These are phyloP conservation scores for Idaea straminata DNA, from an alignment of 2,888 invertebrate species.

Conservation along the genomic window DNA sequence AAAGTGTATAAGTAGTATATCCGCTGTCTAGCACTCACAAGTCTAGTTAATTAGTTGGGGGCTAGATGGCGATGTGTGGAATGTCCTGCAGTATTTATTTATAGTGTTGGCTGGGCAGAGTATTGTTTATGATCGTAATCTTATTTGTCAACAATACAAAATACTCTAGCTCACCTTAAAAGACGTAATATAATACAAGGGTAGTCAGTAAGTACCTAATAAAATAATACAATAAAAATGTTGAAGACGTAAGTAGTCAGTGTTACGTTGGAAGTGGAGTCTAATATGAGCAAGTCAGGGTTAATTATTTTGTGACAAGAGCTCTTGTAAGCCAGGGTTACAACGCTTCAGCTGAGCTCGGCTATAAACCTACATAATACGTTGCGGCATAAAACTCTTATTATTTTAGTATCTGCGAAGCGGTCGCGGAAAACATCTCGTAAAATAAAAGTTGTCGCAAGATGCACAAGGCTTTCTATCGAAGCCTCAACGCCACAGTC, in stretches of 20 bases:
- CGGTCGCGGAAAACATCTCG: conserved; percentile 73
- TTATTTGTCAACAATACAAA: conserved; percentile 3
- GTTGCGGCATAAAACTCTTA: conserved; percentile 76
- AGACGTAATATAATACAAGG: background rate
- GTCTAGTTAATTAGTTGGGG: too few species aligned
- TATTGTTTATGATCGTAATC: background rate
- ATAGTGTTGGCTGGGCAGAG: background rate
- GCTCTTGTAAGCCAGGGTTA: conserved; percentile 74
- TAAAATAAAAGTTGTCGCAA: conserved; percentile 73
- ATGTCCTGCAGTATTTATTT: too few species aligned
- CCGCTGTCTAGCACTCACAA: too few species aligned
- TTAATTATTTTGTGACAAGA: conserved; percentile 78
- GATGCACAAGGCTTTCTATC: conserved; percentile 56
- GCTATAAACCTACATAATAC: conserved; percentile 75
- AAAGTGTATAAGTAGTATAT: too few species aligned
- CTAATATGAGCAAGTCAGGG: conserved; percentile 68
- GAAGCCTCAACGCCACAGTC: conserved; percentile 32
- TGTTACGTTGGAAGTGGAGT: conserved; percentile 51
- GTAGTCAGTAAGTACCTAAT: conserved; percentile 7
- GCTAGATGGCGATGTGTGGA: too few species aligned
- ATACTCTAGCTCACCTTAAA: background rate
- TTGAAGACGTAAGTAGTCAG: conserved; percentile 50
- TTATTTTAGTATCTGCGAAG: conserved; percentile 79
- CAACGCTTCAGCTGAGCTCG: conserved; percentile 70
- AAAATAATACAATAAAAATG: conserved; percentile 47